These are phyloP conservation scores for Bombus polaris DNA, from an alignment of 1,140 invertebrate genomes.

Conservation along the genomic window DNA sequence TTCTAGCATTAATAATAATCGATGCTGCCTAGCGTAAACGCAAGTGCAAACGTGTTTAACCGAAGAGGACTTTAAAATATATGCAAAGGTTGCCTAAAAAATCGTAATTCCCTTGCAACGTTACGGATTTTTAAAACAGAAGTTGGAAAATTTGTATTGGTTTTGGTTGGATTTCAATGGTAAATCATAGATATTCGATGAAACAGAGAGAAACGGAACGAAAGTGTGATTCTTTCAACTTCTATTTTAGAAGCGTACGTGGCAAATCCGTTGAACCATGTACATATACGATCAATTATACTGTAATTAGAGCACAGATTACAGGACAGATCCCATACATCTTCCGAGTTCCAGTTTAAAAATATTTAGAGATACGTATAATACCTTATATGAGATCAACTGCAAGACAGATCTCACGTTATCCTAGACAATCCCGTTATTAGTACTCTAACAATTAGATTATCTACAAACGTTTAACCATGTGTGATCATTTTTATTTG, in stretches of 20 bases:
- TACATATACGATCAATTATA: conserved; percentile 5
- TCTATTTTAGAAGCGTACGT: conserved; percentile 7
- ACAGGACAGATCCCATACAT: conserved; percentile 1
- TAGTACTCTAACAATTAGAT: conserved; percentile 35
- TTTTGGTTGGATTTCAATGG: neutral
- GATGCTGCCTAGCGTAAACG: conserved; percentile 6
- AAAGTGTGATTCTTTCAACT: neutral
- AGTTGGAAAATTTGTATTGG: neutral
- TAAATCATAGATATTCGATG: neutral
- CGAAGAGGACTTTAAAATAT: neutral
- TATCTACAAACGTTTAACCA: conserved; percentile 47
- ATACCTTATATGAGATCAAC: conserved; percentile 30
- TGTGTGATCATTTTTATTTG: conserved; percentile 73
- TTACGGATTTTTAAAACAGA: neutral
- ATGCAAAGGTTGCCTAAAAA: neutral
- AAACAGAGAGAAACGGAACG: neutral
- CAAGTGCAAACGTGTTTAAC: conserved; percentile 23
- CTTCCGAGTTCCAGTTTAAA: neutral
- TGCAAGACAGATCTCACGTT: conserved; percentile 17
- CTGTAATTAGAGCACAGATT: too few relatives aligned
- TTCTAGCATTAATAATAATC: conserved; percentile 30
- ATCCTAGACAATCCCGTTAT: neutral
- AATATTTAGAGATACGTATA: neutral
- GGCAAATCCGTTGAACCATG: neutral
- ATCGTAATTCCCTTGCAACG: neutral